Evolutionary conservation across 2,888 invertebrate genomes (phyloP).

Genomic region (Stramonita haemastoma): DNA sequence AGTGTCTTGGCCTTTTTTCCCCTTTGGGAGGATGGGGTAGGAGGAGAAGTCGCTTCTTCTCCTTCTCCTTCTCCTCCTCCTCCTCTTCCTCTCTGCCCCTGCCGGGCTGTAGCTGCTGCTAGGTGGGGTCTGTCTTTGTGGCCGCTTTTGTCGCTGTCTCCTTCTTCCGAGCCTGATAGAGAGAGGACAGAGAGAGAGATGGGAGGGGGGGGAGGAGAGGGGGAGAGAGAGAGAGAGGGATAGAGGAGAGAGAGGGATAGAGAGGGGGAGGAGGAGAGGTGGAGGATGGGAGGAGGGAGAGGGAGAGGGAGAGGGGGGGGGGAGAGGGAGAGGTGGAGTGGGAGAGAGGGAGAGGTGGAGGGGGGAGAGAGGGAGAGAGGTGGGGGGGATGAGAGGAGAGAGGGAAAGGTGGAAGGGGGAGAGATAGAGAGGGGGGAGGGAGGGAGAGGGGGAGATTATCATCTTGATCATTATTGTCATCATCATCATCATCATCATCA

Average conservation of each 20-base stretch:
- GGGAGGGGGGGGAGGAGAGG: background rate
- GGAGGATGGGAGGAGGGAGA: background rate
- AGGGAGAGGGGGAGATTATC: background rate
- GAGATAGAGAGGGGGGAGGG: background rate
- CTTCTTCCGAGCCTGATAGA: background rate
- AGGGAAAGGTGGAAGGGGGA: background rate
- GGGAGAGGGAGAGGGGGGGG: background rate
- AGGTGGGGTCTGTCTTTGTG: no score
- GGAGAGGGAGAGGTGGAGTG: background rate
- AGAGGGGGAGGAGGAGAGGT: background rate
- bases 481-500: no score
- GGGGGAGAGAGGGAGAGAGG: background rate
- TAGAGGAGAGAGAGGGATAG: constrained; percentile 32
- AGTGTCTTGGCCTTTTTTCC: no score
- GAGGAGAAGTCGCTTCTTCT: no score
- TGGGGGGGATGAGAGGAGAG: background rate
- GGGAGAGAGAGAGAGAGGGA: constrained; percentile 15
- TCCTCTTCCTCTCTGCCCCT: no score
- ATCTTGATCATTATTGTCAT: no score
- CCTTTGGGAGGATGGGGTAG: no score
- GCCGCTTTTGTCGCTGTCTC: no score
- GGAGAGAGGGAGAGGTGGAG: background rate
- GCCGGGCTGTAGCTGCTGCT: no score
- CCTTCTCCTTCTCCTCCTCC: no score
- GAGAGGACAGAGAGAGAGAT: background rate